Evolutionary conservation across 2,888 invertebrate genomes (phyloP), one percentile per base, ranked within the genome.

Genomic region (Perithous albicinctus): DNA sequence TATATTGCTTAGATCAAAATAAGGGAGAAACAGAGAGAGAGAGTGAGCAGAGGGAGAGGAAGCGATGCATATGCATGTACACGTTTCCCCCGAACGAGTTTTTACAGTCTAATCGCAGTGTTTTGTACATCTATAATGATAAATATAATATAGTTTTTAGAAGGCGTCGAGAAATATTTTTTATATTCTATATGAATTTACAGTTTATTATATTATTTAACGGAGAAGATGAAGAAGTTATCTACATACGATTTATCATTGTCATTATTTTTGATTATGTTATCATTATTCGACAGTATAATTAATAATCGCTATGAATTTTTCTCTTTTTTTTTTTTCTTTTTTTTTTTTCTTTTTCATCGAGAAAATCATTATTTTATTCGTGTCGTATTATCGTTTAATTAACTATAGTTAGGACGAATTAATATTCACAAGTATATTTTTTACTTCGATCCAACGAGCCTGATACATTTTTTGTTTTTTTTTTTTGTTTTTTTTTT

Each of bases 91-190:
- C 85, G 85, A 86, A 88, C 85, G 87, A 87, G 85, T 74, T 75
- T n/a, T 73, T 88, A 87, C 86, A 88, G 83, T 86, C 82, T 85
- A 84, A 83, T 85, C 86, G 85, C 86, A 86, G 85, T 87, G 86
- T 89, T 89, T 87, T 89, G 88, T 87, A 86, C 75, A 82, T 83
- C 72, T 67, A 83, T 78, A 78, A 73, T 41, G 63, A 78, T 81
- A 43, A 74, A 79, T 80, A 54, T 76, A 63, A 78, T 89, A 89
- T 29, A 59, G 59, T 32, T 35, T 32, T 87, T 88, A 89, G 87
- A 88, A 84, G 86, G 59, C 88, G 89, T 90, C 88, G 86, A 91
- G 88, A 90, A 87, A 89, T 91, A 91, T 91, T 91, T 91, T 91
- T 91, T 91, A 90, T 91, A 90, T 90, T 90, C 87, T 88, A 88